Percentiles rank a stretch among this genome's conserved stretches.
These are phyloP conservation scores for Campoplex capitator DNA, from an alignment of 2,888 invertebrate genomes.

Conservation along the genomic window DNA sequence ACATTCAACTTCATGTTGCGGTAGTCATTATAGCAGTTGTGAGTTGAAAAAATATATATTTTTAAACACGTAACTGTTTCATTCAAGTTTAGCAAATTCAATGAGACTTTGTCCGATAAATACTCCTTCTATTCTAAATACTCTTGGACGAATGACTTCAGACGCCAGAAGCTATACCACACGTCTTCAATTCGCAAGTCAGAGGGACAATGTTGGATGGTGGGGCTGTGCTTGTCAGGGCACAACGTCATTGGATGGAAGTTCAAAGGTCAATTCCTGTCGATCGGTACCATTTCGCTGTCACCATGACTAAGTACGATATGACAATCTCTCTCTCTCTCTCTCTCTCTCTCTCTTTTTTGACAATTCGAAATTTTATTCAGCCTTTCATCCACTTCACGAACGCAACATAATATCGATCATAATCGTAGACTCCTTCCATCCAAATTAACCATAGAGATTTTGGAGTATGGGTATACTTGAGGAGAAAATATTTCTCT, in stretches of 20 bases:
- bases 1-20: not conserved
- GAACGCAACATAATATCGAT: not conserved
- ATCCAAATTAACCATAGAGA: no score
- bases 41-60: no score
- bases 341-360: not conserved
- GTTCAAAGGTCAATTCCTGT: not conserved
- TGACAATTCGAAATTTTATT: not conserved
- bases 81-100: not conserved
- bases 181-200: not conserved
- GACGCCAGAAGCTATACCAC: not conserved
- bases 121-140: no score
- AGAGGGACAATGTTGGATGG: no score
- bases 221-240: not conserved
- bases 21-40: not conserved
- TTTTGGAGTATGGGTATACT: no score
- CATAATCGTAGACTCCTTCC: no score
- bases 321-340: not conserved
- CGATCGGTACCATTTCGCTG: not conserved
- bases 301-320: conserved; percentile 4
- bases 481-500: no score
- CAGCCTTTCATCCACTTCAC: no score
- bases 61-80: no score
- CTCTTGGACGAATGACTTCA: no score
- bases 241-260: not conserved
- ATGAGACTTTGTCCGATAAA: not conserved